Percentiles rank a stretch among this genome's conserved stretches.
Evolutionary conservation across 1,140 invertebrate species (phyloP).

Genomic region (Lepidurus arcticus): DNA sequence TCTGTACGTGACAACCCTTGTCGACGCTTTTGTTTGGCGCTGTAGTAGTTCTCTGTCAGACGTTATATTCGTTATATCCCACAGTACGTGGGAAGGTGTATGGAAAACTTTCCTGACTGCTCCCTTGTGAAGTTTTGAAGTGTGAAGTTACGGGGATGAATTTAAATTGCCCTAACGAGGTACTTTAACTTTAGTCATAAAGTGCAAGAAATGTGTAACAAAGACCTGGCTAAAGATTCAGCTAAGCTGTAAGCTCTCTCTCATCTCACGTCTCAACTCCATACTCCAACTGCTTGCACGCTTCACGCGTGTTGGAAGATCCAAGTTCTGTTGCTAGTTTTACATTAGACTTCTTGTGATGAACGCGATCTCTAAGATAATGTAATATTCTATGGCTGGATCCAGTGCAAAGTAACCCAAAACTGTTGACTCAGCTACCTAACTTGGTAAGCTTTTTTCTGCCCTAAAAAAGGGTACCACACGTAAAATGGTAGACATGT

Average conservation of each 20-base stretch:
- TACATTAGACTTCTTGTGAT: not conserved
- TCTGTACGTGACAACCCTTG: not conserved
- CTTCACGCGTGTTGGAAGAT: too few relatives aligned
- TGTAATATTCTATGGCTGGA: not conserved
- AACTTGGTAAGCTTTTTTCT: not conserved
- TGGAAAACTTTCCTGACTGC: not conserved
- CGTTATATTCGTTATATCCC: not conserved
- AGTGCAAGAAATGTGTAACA: not conserved
- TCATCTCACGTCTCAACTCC: too few relatives aligned
- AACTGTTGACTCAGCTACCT: not conserved
- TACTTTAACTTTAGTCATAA: not conserved
- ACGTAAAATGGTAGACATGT: not conserved
- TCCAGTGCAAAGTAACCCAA: not conserved
- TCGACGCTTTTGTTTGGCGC: not conserved
- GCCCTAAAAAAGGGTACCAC: not conserved
- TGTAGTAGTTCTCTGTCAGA: not conserved
- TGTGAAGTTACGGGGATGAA: not conserved
- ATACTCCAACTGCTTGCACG: too few relatives aligned
- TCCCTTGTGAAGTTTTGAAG: not conserved
- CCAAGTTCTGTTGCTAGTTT: not conserved
- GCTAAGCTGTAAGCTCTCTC: not conserved
- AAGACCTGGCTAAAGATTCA: not conserved
- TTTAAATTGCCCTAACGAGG: constrained; percentile 3
- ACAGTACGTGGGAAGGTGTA: not conserved
- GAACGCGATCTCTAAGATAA: constrained; percentile 8